Base-by-base conservation (phyloP, 2,797 vertebrate genomes). In the Orientallactaga sibirica region DNA sequence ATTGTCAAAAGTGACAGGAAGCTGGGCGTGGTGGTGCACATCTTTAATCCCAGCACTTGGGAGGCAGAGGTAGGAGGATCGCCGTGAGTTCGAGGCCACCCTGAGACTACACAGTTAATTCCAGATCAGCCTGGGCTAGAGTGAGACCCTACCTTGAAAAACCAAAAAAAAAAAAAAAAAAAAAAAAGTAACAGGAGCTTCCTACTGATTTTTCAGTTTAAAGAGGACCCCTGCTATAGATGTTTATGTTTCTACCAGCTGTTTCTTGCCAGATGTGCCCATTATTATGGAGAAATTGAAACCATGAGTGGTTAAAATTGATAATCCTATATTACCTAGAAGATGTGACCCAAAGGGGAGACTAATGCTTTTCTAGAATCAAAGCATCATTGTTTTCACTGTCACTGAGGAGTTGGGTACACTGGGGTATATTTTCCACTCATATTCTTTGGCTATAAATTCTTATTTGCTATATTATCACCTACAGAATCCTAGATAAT, bases 221-320 rank as follows among this genome's bases (percentile, higher is more conserved):
- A 93, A 70, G 24, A n/a, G 52, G 22, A 67, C 55, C 62, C 22
- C 55, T 93, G 86, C 77, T 75, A 64, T 11, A 67, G 76, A 77
- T 24, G 71, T 79, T 75, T 18, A 48, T 78, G 73, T 24, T 70
- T 70, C 71, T 18, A 76, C 76, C 68, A 85, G 37, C 78, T 70
- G 86, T 24, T 24, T 90, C 15, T 77, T 88, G 24, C 76, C 70
- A 90, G 48, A 64, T 79, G 41, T 75, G 27, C 52, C 73, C 81
- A 48, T 78, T 78, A 61, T 81, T 83, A 37, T 10, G 11, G 8
- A 4, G 2, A 14, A 94, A 83, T 94, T 83, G 83, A 89, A 86
- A 55, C 61, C 66, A 27, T 11, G 41, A 86, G 27, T 73, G n/a
- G 3, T 29, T 73, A 33, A 79, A 82, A 75, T 74, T 83, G 62